These are phyloP conservation scores for Andricus grossulariae DNA, from an alignment of 1,140 invertebrate species.

Conservation along the genomic window DNA sequence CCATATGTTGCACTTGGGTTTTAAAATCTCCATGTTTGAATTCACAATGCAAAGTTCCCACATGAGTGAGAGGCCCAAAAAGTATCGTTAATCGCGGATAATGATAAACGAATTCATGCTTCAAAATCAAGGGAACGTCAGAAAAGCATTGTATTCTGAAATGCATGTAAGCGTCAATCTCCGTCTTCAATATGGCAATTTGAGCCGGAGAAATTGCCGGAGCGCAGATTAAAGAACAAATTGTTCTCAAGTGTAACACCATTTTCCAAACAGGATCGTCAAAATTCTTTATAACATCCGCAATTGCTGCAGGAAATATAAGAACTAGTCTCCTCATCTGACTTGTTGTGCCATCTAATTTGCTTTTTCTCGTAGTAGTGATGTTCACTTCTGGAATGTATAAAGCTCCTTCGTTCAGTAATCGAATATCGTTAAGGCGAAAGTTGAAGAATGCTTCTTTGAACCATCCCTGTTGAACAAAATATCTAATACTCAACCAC, in stretches of 20 bases:
- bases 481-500: constrained; percentile 37
- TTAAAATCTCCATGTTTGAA: constrained; percentile 44
- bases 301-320: constrained; percentile 43
- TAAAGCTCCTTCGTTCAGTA: constrained; percentile 19
- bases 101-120: no score
- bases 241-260: constrained; percentile 43
- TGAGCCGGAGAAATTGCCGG: constrained; percentile 40
- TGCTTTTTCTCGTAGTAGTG: constrained; percentile 36
- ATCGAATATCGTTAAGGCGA: constrained; percentile 34
- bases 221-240: constrained; percentile 38
- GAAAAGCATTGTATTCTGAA: constrained; percentile 34
- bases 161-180: constrained; percentile 43
- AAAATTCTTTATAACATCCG: constrained; percentile 35
- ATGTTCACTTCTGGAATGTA: constrained; percentile 18
- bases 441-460: constrained; percentile 21
- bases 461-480: no score
- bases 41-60: no score
- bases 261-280: constrained; percentile 46
- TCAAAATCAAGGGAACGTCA: constrained; percentile 31
- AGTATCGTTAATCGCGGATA: no score
- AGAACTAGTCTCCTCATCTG: constrained; percentile 37
- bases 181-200: constrained; percentile 35
- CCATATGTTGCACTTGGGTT: constrained; percentile 30
- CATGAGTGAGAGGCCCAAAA: no score
- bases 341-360: no score